Percentiles rank a stretch among this genome's conserved stretches.
Evolutionary conservation across 2,113 vertebrate species (phyloP).

Genomic region (Spheniscus mendiculus): DNA sequence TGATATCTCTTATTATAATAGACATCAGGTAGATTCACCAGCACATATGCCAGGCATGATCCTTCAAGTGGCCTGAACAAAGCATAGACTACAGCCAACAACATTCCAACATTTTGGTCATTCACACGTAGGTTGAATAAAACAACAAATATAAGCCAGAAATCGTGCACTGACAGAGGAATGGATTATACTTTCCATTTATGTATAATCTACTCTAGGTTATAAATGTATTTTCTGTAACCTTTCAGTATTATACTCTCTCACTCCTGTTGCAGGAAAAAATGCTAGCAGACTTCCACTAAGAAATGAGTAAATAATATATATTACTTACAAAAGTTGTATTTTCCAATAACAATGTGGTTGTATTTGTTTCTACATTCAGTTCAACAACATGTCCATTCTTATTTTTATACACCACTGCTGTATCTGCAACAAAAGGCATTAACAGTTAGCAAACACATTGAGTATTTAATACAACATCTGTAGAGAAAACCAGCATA

Average conservation of each 20-base stretch:
- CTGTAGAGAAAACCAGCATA: not conserved
- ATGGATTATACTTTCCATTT: not conserved
- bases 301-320: not conserved
- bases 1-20: not conserved
- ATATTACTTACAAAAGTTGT: slow-evolving; percentile 90
- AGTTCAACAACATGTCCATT: slow-evolving; percentile 93
- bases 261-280: not conserved
- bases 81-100: not conserved
- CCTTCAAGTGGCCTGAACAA: not conserved
- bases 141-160: not conserved
- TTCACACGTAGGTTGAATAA: not conserved
- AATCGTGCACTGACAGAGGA: not conserved
- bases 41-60: not conserved
- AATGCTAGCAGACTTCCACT: not conserved
- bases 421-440: slow-evolving; percentile 84
- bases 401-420: slow-evolving; percentile 92
- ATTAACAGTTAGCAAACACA: slow-evolving; percentile 59
- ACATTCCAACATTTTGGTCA: not conserved
- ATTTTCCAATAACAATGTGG: slow-evolving; percentile 88
- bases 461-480: not conserved
- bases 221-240: not conserved
- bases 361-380: slow-evolving; percentile 90
- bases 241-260: not conserved
- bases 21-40: not conserved
- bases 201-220: not conserved